Conservation (phyloP, 1,140 invertebrate species). For the Hylaeus volcanicus region DNA sequence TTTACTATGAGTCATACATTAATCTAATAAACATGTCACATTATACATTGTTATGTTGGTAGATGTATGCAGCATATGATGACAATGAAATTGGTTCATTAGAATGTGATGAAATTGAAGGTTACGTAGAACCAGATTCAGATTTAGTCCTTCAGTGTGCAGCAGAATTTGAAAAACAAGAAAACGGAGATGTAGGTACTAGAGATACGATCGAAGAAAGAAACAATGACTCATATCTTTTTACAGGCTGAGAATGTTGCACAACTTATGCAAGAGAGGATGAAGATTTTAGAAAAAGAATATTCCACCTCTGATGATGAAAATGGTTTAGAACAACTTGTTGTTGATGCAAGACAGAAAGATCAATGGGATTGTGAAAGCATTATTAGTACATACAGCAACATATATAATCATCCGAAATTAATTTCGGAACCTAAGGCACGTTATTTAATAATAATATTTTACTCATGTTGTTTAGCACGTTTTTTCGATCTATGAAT, state of each 20-base stretch:
- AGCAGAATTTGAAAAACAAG: conserved; percentile 82
- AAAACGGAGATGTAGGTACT: conserved; percentile 68
- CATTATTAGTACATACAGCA: conserved; percentile 94
- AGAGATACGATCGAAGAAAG: neutral
- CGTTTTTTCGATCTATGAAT: neutral
- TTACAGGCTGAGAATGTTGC: conserved; percentile 68
- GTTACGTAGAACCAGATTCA: conserved; percentile 85
- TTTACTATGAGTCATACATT: neutral
- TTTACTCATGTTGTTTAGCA: neutral
- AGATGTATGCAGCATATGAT: conserved; percentile 93
- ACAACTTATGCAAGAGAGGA: conserved; percentile 70
- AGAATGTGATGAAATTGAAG: conserved; percentile 94
- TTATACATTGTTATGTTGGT: conserved; percentile 53
- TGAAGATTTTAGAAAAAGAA: conserved; percentile 68
- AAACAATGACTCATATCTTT: conserved; percentile 1
- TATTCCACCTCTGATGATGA: conserved; percentile 80
- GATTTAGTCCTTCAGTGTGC: conserved; percentile 83
- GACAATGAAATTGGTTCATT: conserved; percentile 94
- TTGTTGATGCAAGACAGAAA: conserved; percentile 82
- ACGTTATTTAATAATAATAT: conserved; percentile 49
- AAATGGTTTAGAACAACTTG: conserved; percentile 83
- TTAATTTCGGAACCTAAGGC: conserved; percentile 90
- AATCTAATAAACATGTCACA: neutral
- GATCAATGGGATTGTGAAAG: conserved; percentile 96
- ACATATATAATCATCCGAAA: conserved; percentile 94